A percentile compares a stretch with the other conserved stretches of the same genome.
phyloP scores from a whole-genome alignment of 2,797 vertebrate species.

The Graptemys geographica region DNA sequence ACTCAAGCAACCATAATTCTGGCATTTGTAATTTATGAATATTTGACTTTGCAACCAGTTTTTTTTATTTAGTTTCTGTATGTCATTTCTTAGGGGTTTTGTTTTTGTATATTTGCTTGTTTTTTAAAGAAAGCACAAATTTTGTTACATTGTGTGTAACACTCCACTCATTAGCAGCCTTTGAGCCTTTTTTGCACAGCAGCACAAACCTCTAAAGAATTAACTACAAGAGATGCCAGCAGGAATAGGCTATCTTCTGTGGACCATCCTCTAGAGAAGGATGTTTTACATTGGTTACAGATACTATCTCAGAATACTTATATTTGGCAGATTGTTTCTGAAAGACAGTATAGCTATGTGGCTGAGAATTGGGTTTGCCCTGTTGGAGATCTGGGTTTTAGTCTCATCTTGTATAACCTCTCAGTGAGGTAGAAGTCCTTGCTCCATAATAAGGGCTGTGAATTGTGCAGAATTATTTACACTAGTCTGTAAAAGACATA shows the following conservation, averaged over 20 bases:
- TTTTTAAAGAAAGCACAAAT: neutral
- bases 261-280: neutral
- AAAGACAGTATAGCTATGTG: neutral
- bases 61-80: neutral
- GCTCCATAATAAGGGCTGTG: neutral
- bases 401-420: rapidly evolving
- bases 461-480: neutral
- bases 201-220: neutral
- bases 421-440: neutral
- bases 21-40: neutral
- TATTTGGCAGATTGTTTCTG: neutral
- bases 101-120: neutral
- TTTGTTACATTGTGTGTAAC: neutral
- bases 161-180: neutral
- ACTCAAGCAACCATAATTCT: neutral
- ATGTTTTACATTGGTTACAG: neutral
- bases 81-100: neutral
- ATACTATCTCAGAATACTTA: neutral
- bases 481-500: neutral
- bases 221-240: neutral
- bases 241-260: neutral
- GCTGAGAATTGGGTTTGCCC: neutral
- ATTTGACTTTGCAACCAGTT: neutral
- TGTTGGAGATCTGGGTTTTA: neutral
- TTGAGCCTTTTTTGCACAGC: neutral